Conservation (phyloP, 2,113 vertebrate genomes). For the Mormyrus lacerda region DNA sequence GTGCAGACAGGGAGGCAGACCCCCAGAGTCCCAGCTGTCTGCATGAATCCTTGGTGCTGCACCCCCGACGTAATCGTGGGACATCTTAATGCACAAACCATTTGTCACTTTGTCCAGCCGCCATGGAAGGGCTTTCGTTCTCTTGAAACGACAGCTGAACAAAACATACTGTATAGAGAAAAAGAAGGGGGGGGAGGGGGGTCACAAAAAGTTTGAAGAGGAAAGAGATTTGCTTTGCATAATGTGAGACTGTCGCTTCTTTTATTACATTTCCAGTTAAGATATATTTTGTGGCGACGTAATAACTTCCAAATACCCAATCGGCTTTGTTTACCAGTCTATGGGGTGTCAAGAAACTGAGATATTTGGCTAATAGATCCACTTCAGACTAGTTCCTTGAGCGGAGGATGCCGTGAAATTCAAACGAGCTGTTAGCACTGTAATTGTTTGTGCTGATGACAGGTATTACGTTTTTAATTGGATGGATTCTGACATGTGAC, state of each 20-base stretch:
- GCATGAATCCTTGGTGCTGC: constrained; percentile 2
- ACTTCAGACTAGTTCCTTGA: neutral
- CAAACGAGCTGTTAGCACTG: neutral
- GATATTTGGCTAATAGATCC: neutral
- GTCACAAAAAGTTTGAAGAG: constrained; percentile 63
- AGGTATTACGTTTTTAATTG: constrained; percentile 13
- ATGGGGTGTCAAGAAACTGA: neutral
- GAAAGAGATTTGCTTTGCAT: constrained; percentile 31
- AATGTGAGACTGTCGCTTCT: constrained; percentile 30
- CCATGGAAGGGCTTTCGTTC: constrained; percentile 57
- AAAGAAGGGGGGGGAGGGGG: constrained; percentile 29
- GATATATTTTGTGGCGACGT: neutral
- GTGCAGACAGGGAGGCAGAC: constrained; percentile 56
- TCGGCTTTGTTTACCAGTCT: neutral
- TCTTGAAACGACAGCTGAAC: constrained; percentile 54
- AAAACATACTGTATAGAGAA: constrained; percentile 42
- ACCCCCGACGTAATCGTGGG: constrained; percentile 29
- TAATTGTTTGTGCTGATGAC: constrained; percentile 8
- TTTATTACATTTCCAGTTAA: neutral
- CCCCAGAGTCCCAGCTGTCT: constrained; percentile 3
- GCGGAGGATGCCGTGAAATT: neutral
- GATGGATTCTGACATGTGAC: neutral
- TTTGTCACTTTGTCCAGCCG: constrained; percentile 56
- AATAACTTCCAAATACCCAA: neutral
- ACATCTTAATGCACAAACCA: constrained; percentile 59